A percentile compares a stretch with the other conserved stretches of the same genome.
phyloP scores from a whole-genome alignment of 2,888 invertebrate genomes.

The Caenorhabditis wallacei region DNA sequence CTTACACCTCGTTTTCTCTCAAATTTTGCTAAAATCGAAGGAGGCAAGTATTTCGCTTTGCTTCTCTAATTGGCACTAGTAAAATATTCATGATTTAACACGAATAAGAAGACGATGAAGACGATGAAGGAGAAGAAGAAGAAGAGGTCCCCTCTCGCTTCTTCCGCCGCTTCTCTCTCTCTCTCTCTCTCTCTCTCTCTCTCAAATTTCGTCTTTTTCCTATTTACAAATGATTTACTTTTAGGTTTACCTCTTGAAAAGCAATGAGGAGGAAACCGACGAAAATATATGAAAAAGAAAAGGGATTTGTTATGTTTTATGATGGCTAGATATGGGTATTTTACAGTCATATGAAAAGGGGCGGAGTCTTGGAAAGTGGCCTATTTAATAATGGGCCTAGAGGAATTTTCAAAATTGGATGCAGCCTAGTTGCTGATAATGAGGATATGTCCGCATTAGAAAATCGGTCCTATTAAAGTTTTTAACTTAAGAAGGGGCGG shows the following conservation, averaged over 20 bases:
- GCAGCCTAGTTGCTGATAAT: too few species aligned
- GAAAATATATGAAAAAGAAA: background rate
- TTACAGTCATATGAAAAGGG: too few species aligned
- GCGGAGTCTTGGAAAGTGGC: too few species aligned
- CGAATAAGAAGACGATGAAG: conserved; percentile 37
- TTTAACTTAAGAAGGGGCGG: too few species aligned
- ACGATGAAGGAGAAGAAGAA: background rate
- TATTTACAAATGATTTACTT: conserved; percentile 61
- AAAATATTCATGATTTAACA: conserved; percentile 65
- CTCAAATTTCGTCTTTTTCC: conserved; percentile 28
- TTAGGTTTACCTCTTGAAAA: conserved; percentile 33
- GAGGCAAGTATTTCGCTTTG: conserved; percentile 26
- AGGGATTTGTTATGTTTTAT: background rate
- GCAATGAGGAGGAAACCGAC: conserved; percentile 10
- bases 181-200: background rate
- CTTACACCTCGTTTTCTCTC: conserved; percentile 20
- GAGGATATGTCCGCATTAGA: too few species aligned
- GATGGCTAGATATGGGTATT: background rate
- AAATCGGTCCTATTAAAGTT: too few species aligned
- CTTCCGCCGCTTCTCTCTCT: too few species aligned
- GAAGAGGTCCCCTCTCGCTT: conserved; percentile 15
- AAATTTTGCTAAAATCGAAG: conserved; percentile 57
- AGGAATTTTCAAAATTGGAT: too few species aligned
- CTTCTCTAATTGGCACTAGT: conserved; percentile 62
- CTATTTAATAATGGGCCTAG: too few species aligned